A percentile compares a stretch with the other conserved stretches of the same genome.
Conservation (phyloP, 2,888 invertebrate genomes). For the Loripinus fragilis region DNA sequence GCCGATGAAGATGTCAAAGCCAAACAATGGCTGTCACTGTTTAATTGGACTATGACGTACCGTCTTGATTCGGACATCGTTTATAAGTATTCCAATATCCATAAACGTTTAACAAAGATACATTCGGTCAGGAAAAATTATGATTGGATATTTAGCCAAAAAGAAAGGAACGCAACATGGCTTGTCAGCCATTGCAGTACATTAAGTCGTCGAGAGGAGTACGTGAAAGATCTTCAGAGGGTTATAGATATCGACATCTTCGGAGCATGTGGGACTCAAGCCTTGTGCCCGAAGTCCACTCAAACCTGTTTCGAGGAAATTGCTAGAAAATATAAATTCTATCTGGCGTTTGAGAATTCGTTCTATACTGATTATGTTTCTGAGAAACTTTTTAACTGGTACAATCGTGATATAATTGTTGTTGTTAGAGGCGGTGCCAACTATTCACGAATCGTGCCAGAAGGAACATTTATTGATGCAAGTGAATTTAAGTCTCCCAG, state of each 20-base stretch:
- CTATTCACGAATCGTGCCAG: not conserved
- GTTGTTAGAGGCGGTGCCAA: constrained; percentile 7
- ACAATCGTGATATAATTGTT: not conserved
- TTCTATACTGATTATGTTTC: not conserved
- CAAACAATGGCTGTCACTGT: not conserved
- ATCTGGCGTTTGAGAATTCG: constrained; percentile 14
- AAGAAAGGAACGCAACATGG: constrained; percentile 28
- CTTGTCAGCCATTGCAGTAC: constrained; percentile 41
- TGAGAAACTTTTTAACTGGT: constrained; percentile 3
- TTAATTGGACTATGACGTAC: constrained; percentile 40
- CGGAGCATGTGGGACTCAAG: constrained; percentile 31
- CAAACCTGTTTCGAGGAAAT: not conserved
- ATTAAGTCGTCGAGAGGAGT: constrained; percentile 27
- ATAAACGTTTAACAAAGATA: not conserved
- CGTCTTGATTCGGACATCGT: constrained; percentile 31
- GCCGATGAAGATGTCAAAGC: not conserved
- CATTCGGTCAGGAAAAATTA: constrained; percentile 1
- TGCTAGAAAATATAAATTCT: no score
- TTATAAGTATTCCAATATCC: constrained; percentile 12
- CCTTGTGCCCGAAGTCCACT: not conserved
- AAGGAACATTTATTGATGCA: constrained; percentile 3
- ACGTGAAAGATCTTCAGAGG: constrained; percentile 21
- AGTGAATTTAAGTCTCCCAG: not conserved
- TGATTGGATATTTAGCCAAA: constrained; percentile 17
- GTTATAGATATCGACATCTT: constrained; percentile 38